Evolutionary conservation across 2,113 vertebrate species (phyloP).

Genomic region (Stigmatopora nigra): DNA sequence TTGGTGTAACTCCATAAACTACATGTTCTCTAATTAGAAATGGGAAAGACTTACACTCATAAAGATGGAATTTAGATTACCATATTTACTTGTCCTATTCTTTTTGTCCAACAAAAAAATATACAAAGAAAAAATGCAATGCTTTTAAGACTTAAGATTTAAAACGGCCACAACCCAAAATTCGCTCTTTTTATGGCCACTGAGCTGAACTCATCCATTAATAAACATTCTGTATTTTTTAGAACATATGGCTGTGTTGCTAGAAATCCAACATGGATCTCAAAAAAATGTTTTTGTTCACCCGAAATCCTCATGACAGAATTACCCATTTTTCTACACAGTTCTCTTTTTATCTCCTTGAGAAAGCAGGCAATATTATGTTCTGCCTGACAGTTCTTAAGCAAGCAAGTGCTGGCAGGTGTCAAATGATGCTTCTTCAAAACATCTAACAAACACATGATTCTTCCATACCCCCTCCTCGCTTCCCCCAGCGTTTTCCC

Average conservation of each 20-base stretch:
- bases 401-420: neutral
- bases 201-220: neutral
- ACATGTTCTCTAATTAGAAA: neutral
- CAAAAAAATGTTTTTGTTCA: neutral
- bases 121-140: neutral
- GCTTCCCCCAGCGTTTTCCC: neutral
- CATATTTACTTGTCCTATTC: neutral
- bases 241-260: neutral
- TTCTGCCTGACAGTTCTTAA: neutral
- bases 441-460: neutral
- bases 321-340: neutral
- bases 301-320: neutral
- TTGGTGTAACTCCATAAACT: slow-evolving; percentile 18
- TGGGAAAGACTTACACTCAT: neutral
- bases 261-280: neutral
- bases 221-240: neutral
- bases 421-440: neutral
- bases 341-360: neutral
- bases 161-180: neutral
- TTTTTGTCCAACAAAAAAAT: neutral
- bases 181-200: neutral
- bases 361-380: neutral
- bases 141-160: neutral
- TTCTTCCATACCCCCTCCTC: neutral
- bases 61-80: neutral